phyloP scores from a whole-genome alignment of 1,140 invertebrate species.

The Caenorhabditis inopinata region DNA sequence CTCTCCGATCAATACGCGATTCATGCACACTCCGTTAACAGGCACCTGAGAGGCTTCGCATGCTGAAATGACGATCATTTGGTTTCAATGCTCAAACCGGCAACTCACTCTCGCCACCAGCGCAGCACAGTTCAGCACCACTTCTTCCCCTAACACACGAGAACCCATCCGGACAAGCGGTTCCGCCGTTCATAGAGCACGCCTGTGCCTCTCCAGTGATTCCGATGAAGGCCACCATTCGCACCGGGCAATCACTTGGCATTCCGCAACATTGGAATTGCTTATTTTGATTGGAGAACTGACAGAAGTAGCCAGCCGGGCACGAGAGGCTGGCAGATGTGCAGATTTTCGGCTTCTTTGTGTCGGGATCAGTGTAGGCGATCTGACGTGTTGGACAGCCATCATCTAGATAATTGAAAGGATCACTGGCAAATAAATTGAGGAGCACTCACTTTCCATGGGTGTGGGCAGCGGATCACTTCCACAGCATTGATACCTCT shows the following conservation, averaged over 20 bases:
- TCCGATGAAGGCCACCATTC: slow-evolving; percentile 47
- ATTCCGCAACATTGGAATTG: slow-evolving; percentile 52
- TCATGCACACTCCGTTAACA: slow-evolving; percentile 43
- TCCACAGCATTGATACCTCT: slow-evolving; percentile 49
- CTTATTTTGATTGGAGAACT: slow-evolving; percentile 44
- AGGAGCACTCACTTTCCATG: slow-evolving; percentile 38
- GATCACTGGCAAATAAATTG: background rate
- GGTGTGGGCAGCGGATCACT: slow-evolving; percentile 41
- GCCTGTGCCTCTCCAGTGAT: slow-evolving; percentile 45
- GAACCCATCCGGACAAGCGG: slow-evolving; percentile 46
- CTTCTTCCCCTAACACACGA: slow-evolving; percentile 41
- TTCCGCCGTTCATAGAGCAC: slow-evolving; percentile 42
- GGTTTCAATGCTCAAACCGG: background rate
- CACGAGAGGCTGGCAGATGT: slow-evolving; percentile 44
- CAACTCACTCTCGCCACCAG: slow-evolving; percentile 41
- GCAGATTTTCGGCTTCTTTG: slow-evolving; percentile 47
- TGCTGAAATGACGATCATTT: slow-evolving; percentile 9
- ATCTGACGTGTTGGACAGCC: slow-evolving; percentile 46
- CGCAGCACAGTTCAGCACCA: slow-evolving; percentile 47
- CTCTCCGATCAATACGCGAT: slow-evolving; percentile 33
- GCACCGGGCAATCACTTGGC: slow-evolving; percentile 35
- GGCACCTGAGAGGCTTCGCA: slow-evolving; percentile 42
- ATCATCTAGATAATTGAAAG: slow-evolving; percentile 23
- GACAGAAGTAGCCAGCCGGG: slow-evolving; percentile 45
- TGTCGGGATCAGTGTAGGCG: slow-evolving; percentile 45